Evolutionary conservation across 1,140 invertebrate genomes (phyloP), one percentile per base, ranked within the genome.

Genomic region (Cepaea nemoralis): DNA sequence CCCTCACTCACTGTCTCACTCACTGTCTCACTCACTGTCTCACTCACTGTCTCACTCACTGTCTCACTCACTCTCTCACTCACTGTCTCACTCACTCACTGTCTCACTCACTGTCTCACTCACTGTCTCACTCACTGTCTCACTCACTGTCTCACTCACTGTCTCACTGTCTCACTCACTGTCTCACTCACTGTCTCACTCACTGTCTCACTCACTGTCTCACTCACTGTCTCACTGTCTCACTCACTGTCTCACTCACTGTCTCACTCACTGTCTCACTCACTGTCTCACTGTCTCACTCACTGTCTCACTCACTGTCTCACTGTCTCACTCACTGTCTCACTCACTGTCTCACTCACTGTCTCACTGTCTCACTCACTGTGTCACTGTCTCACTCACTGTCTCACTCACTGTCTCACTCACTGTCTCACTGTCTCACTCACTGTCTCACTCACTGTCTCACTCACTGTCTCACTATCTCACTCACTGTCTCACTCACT

Each of bases 231-330:
- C 74, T 78, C 50, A 37, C 77, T 66, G 1, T 67, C 31, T 35
- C 31, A 66, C 77, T 67, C 39, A 39, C 77, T 67, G 55, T 67
- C 40, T 48, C 42, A 22, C 39, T 76, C 45, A 27, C 24, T 76
- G 27, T 76, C 42, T 48, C 74, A 12, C 74, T 40, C 77, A 48
- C 74, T 48, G 6, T 45, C 42, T 76, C 77, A 37, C 77, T 66
- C 33, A n/a, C n/a, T n/a, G n/a, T 66, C 77, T 76, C 74, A 48
- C 37, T 76, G 6, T 76, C 74, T 78, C 50, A 37, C 77, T 66
- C 10, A 39, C 31, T 66, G 19, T 78, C 77, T 39, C 35, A 69
- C 66, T n/a, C 66, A 69, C 19, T 69, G 19, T 19, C 31, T 14
- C 35, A 14, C 35, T 67, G 35, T 69, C 19, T 39, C 35, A 42